These are phyloP conservation scores for Xyrichtys novacula DNA, from an alignment of 2,797 vertebrate species.

Conservation along the genomic window DNA sequence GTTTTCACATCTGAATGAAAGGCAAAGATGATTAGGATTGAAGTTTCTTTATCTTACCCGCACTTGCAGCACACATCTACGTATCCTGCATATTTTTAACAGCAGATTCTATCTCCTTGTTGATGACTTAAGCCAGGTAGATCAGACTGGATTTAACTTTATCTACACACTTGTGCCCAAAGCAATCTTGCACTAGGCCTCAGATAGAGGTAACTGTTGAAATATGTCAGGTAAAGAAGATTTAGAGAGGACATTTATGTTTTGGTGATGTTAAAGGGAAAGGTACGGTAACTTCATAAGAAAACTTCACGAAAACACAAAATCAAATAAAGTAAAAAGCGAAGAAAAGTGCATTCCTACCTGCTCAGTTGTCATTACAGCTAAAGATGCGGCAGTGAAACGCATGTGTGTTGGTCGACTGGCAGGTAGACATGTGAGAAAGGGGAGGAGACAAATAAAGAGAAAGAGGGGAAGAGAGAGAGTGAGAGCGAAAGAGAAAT, in stretches of 20 bases:
- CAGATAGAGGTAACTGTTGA: too few species aligned
- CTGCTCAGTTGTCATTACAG: slow-evolving; percentile 64
- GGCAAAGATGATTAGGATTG: too few species aligned
- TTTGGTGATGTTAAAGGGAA: background rate
- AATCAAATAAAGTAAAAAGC: too few species aligned
- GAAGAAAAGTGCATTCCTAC: slow-evolving; percentile 46
- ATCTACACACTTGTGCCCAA: background rate
- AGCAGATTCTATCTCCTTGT: background rate
- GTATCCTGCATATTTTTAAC: too few species aligned
- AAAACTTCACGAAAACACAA: too few species aligned
- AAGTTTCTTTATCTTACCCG: too few species aligned
- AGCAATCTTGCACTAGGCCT: background rate
- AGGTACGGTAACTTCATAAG: too few species aligned
- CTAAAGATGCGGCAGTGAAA: slow-evolving; percentile 37
- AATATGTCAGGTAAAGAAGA: background rate
- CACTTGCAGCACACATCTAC: too few species aligned
- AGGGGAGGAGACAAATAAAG: slow-evolving; percentile 28
- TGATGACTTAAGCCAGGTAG: background rate
- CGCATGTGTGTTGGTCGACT: slow-evolving; percentile 50
- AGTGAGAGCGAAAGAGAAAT: slow-evolving; percentile 41
- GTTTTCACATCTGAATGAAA: too few species aligned
- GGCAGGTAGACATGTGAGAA: slow-evolving; percentile 44
- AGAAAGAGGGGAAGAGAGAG: slow-evolving; percentile 46
- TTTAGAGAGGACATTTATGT: background rate
- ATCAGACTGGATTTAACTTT: background rate